Evolutionary conservation across 1,140 invertebrate species (phyloP), one percentile per base, ranked within the genome.

Genomic region (Cydia fagiglandana): DNA sequence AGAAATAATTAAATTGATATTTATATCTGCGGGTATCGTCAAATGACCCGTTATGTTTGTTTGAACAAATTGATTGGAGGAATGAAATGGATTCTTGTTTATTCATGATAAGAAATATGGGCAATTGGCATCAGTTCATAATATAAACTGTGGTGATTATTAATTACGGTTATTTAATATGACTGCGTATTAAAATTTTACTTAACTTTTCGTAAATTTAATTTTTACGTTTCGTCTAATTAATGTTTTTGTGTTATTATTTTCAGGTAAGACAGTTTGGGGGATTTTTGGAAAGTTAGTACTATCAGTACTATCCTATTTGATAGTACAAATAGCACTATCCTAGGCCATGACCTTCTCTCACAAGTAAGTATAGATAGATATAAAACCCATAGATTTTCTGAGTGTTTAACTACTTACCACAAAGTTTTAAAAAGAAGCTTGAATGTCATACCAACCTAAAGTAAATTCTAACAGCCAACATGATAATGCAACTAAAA

Each of bases 51-150:
- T 70, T 70, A 70, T 17, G 30, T 10, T 70, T 70, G 34, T 12
- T 70, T 17, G 34, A 41, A 70, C 66, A 70, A 70, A 70, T 70
- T 70, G 66, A 70, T 70, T 41, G 30, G 34, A 68, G 64, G 12
- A 38, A 70, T 70, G 66, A 45, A 70, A 70, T 24, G 66, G 38
- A 70, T 70, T 70, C 66, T 70, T 70, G 38, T 70, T 34, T 70
- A 70, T 13, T 70, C 10, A 41, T 12, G 34, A 61, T 61, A 61
- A 61, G 56, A 24, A 61, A 61, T 61, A 4, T 61, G 56, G 56
- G 17, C 53, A 56, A 56, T 56, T 20, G 53, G 53, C 5, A 56
- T 56, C n/a, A 5, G 10, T 24, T 61, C 7, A n/a, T 61, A n/a
- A 24, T n/a, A 24, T 20, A 17, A 61, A 61, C 56, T 61, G 17